Evolutionary conservation across 2,888 invertebrate genomes (phyloP), one percentile per base, ranked within the genome.

Genomic region (Apoda limacodes): DNA sequence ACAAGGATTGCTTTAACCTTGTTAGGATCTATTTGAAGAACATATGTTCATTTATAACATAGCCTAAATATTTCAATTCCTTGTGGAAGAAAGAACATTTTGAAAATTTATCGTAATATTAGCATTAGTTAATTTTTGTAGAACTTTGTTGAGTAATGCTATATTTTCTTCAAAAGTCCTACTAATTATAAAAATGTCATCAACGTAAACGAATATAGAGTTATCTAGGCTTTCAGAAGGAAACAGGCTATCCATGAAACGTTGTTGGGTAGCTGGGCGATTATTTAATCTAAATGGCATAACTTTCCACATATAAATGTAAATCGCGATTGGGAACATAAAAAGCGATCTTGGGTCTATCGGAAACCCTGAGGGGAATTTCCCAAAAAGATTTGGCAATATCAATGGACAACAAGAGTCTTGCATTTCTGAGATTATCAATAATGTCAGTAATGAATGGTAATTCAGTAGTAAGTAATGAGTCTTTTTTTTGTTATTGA

Each of bases 41-140:
- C 50, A n/a, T n/a, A 1, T 39, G 19, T 2, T 15, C 12, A 31
- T 55, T 49, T 1, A 70, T 50, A 4, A 47, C 15, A 21, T 46
- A 48, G n/a, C 46, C 48, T 9, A 31, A 22, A 11, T 37, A 37
- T 10, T 34, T 33, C 1, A 51, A 15, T 12, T 38, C 39, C 11
- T 19, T n/a, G n/a, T n/a, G n/a, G n/a, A n/a, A n/a, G n/a, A n/a
- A n/a, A n/a, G n/a, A n/a, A n/a, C n/a, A n/a, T n/a, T n/a, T n/a
- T n/a, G n/a, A n/a, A n/a, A n/a, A n/a, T n/a, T 42, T 44, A 13
- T 42, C 24, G 7, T 42, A 39, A 1, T 42, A 15, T 14, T 45
- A 45, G 9, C 41, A 42, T 2, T 9, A 2, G 9, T 20, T 5
- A 3, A 50, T 12, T 31, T 44, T 49, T 43, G 28, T 1, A 42